phyloP scores from a whole-genome alignment of 2,797 vertebrate genomes.

The Xiphophorus birchmanni region DNA sequence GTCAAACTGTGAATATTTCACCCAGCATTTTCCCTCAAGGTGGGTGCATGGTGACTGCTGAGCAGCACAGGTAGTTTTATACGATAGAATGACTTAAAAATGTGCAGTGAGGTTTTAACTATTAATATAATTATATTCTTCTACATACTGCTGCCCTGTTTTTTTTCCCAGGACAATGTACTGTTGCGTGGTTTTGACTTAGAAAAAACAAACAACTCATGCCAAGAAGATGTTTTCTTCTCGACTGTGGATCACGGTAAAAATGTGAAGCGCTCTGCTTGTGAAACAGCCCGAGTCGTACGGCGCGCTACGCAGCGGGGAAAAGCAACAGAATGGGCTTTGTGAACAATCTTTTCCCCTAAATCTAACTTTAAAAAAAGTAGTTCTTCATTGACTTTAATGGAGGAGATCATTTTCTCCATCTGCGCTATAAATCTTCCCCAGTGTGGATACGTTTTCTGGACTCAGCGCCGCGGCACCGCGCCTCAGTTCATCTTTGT shows the following conservation, averaged over 20 bases:
- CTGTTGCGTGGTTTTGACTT: background rate
- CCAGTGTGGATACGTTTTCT: slow-evolving; percentile 67
- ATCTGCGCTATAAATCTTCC: slow-evolving; percentile 59
- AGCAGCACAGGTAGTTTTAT: background rate
- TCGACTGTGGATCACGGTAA: background rate
- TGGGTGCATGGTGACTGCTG: background rate
- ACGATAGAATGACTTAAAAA: background rate
- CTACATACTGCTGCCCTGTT: no score
- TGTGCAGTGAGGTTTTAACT: background rate
- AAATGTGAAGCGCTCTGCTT: background rate
- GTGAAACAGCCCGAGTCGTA: background rate
- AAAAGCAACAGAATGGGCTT: slow-evolving; percentile 11
- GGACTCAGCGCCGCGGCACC: slow-evolving; percentile 55
- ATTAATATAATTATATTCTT: no score
- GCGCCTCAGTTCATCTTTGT: slow-evolving; percentile 36
- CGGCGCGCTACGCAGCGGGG: background rate
- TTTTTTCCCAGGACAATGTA: background rate
- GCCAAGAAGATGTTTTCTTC: background rate
- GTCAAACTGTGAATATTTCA: background rate
- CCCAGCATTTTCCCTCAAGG: background rate
- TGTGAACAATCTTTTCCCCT: slow-evolving; percentile 21
- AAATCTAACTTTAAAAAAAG: slow-evolving; percentile 22
- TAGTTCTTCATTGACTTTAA: slow-evolving; percentile 22
- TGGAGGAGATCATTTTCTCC: slow-evolving; percentile 23
- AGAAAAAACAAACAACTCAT: background rate